Evolutionary conservation across 1,140 invertebrate genomes (phyloP).

Genomic region (Himalopsyche phryganea): DNA sequence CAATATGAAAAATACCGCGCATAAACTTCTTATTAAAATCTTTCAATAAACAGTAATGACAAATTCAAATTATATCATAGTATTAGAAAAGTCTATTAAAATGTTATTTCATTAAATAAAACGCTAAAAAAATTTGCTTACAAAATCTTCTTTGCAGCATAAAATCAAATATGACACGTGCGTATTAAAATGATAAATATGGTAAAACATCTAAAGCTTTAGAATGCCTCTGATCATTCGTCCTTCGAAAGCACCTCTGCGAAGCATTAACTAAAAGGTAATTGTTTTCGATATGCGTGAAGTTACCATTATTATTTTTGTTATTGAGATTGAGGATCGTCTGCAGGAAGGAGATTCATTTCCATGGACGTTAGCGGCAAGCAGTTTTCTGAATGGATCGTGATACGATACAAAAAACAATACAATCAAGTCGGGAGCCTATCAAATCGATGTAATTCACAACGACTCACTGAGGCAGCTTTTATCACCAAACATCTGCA

Average conservation of each 20-base stretch:
- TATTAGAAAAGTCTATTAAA: no score
- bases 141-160: no score
- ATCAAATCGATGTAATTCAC: constrained; percentile 11
- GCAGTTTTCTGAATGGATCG: constrained; percentile 14
- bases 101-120: no score
- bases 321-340: constrained; percentile 14
- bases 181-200: no score
- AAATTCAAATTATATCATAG: no score
- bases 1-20: no score
- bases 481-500: background rate
- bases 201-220: no score
- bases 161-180: no score
- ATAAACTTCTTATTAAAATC: no score
- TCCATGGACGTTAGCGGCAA: constrained; percentile 17
- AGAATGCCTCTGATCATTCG: background rate
- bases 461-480: background rate
- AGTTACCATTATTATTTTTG: constrained; percentile 26
- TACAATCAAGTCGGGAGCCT: constrained; percentile 17
- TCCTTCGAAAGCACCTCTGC: constrained; percentile 1
- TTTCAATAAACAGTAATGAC: no score
- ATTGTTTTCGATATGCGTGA: constrained; percentile 31
- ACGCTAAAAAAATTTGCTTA: no score
- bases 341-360: constrained; percentile 5
- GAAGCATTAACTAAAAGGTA: constrained; percentile 19
- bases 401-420: constrained; percentile 23